phyloP scores from a whole-genome alignment of 2,888 invertebrate genomes.

The Andrena dorsata region DNA sequence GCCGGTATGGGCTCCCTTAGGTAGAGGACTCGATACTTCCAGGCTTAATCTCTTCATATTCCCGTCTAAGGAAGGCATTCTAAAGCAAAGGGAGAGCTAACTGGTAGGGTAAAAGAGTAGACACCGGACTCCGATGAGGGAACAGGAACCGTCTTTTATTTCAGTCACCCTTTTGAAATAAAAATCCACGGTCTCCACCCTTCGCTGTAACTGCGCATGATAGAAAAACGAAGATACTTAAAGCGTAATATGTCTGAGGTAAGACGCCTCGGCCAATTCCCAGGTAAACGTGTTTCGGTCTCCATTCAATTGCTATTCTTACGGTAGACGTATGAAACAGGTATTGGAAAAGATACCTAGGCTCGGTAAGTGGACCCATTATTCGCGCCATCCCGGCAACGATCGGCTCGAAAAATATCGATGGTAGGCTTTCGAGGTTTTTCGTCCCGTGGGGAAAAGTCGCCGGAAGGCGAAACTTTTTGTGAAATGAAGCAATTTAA shows the following conservation, averaged over 20 bases:
- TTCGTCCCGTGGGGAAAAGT: conserved; percentile 2
- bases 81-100: conserved; percentile 34
- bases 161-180: conserved; percentile 10
- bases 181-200: conserved; percentile 4
- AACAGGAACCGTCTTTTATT: conserved; percentile 41
- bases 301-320: neutral
- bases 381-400: neutral
- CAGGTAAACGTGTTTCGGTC: neutral
- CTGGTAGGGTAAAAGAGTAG: conserved; percentile 15
- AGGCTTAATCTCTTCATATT: conserved; percentile 65
- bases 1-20: conserved; percentile 38
- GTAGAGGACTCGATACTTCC: conserved; percentile 27
- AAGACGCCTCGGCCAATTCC: conserved; percentile 9
- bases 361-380: conserved; percentile 23
- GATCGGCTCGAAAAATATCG: conserved; percentile 37
- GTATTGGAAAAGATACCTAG: conserved; percentile 15
- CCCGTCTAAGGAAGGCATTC: conserved; percentile 29
- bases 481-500: conserved; percentile 60
- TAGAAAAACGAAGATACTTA: neutral
- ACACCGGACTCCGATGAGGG: conserved; percentile 24
- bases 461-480: conserved; percentile 11
- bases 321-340: neutral
- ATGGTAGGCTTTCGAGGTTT: conserved; percentile 34
- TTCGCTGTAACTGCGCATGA: neutral
- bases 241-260: neutral